Evolutionary conservation across 2,797 vertebrate species (phyloP).

Genomic region (Malacoraja senta): DNA sequence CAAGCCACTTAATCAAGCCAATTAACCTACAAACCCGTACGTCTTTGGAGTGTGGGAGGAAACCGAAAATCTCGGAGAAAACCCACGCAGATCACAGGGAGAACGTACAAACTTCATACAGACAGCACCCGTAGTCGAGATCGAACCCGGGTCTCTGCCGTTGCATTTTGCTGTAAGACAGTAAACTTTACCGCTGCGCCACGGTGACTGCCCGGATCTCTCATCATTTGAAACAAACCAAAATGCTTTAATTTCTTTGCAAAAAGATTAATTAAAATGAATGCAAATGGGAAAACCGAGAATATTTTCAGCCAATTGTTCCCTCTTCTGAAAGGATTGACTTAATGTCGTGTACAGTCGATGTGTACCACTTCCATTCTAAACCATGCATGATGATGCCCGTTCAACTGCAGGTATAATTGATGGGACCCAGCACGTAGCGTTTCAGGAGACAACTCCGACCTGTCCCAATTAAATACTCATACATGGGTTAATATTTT

Average conservation of each 20-base stretch:
- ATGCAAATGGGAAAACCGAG: neutral
- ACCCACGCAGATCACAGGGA: too few species aligned
- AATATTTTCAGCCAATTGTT: neutral
- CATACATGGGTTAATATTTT: neutral
- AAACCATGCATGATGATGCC: neutral
- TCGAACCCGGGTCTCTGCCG: too few species aligned
- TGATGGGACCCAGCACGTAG: too few species aligned
- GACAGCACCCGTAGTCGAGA: too few species aligned
- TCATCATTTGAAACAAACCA: slow-evolving; percentile 9
- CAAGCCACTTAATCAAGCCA: too few species aligned
- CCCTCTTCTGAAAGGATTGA: neutral
- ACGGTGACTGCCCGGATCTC: neutral
- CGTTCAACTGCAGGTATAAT: neutral
- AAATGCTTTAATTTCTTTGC: neutral
- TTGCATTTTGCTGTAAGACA: too few species aligned
- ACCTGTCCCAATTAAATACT: too few species aligned
- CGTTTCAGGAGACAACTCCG: neutral
- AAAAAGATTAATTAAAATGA: neutral
- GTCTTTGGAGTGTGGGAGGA: too few species aligned
- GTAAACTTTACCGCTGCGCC: too few species aligned
- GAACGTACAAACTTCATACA: too few species aligned
- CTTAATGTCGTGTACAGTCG: neutral
- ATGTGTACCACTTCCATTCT: neutral
- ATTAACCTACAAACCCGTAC: too few species aligned
- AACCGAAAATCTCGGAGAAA: too few species aligned